Evolutionary conservation across 2,797 vertebrate species (phyloP), one percentile per base, ranked within the genome.

Genomic region (Luscinia luscinia): DNA sequence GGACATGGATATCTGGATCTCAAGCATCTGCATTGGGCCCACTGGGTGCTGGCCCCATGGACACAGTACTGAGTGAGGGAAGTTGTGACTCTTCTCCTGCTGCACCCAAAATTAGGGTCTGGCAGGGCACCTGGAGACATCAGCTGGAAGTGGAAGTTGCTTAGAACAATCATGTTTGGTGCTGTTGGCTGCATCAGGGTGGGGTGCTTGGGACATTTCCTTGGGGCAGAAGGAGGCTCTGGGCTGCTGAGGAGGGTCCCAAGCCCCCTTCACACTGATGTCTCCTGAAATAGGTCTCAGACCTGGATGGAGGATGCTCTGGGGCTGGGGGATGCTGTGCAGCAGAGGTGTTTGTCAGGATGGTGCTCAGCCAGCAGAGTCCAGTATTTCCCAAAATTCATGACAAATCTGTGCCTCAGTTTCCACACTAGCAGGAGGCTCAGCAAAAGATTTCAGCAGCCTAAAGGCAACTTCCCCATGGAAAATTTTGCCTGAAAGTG

Each of bases 31-130:
- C 40, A 22, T 12, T 57, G 40, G 26, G 17, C 14, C 21, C 21
- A 6, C 3, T 6, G 34, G 64, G 9, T 46, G 24, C 7, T 41
- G 46, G 22, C 30, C 24, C 46, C 10, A 0, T 9, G 49, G 46
- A 18, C 49, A 34, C 22, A 38, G 62, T 0, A 3, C 22, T 51
- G 32, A 67, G 40, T 0, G 3, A 82, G 16, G 38, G 32, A 73
- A 49, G 15, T 8, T 49, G 32, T 62, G 52, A 30, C 23, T 11
- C 26, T 58, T 86, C 22, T 79, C 13, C 51, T 59, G 30, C 55
- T 85, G 28, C 43, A 41, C 55, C 28, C 52, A 41, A n/a, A 79
- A 45, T 45, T 9, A 22, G 46, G 13, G 16, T 52, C 13, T 62
- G 55, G 43, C 40, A 75, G 49, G 28, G n/a, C 70, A 58, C 40